Percentiles rank a stretch among this genome's conserved stretches.
Conservation (phyloP, 1,140 invertebrate genomes). For the Amyelois transitella region DNA sequence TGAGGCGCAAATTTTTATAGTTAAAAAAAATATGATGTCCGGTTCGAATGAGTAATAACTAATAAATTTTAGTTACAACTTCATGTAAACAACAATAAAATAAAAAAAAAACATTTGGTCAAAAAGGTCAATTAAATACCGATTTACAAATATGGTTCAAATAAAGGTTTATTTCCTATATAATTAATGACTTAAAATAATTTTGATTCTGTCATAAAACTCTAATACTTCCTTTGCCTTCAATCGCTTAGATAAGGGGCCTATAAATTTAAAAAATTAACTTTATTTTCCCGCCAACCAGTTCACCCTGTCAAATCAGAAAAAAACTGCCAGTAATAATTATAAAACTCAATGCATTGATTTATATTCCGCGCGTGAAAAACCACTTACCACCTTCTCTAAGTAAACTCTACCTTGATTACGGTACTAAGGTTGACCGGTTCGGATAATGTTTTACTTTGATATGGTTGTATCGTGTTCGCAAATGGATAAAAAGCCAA, state of each 20-base stretch:
- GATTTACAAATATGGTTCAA: not conserved
- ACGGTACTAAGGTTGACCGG: not conserved
- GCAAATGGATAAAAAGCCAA: constrained; percentile 13
- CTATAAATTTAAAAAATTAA: constrained; percentile 29
- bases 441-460: constrained; percentile 6
- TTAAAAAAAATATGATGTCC: not conserved
- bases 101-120: not conserved
- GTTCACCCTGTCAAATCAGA: constrained; percentile 16
- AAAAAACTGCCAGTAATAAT: constrained; percentile 23
- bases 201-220: constrained; percentile 2
- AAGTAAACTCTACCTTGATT: constrained; percentile 8
- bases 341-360: constrained; percentile 21
- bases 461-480: constrained; percentile 22
- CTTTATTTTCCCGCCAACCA: constrained; percentile 23
- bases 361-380: constrained; percentile 18
- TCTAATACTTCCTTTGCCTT: not conserved
- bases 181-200: not conserved
- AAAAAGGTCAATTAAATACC: not conserved
- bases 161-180: not conserved
- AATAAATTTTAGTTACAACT: not conserved
- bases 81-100: not conserved
- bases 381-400: constrained; percentile 21
- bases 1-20: not conserved
- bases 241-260: not conserved
- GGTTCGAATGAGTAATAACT: not conserved